phyloP scores from a whole-genome alignment of 1,140 invertebrate species.

The Drosophila kepulauana region DNA sequence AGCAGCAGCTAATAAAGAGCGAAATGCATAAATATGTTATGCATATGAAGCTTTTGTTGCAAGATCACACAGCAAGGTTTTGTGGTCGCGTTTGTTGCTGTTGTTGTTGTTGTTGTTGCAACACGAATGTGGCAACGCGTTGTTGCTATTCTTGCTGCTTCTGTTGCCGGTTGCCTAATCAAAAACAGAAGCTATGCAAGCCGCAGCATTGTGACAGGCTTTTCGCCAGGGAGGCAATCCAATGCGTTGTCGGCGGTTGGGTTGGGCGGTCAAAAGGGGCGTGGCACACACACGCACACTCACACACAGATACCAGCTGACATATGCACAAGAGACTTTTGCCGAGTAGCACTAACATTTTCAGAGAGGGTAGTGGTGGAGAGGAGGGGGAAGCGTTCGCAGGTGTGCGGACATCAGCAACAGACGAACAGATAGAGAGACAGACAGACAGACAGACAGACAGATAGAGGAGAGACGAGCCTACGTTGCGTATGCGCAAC shows the following conservation, averaged over 20 bases:
- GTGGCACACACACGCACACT: background rate
- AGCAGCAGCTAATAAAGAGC: slow-evolving; percentile 4
- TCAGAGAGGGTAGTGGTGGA: background rate
- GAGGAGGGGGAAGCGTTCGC: background rate
- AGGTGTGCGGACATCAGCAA: background rate
- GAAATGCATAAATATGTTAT: background rate
- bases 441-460: background rate
- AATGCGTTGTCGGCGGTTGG: background rate
- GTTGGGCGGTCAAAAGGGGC: background rate
- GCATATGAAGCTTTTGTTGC: background rate
- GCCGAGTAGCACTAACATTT: background rate
- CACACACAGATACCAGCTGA: slow-evolving; percentile 2
- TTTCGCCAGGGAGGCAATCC: background rate
- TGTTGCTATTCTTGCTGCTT: background rate
- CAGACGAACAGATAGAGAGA: background rate
- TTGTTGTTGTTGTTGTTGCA: slow-evolving; percentile 1
- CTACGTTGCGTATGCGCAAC: slow-evolving; percentile 78
- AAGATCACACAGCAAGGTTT: slow-evolving; percentile 1
- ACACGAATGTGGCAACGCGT: slow-evolving; percentile 1
- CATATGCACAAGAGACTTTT: slow-evolving; percentile 31
- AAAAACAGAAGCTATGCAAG: slow-evolving; percentile 76
- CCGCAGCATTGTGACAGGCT: slow-evolving; percentile 65
- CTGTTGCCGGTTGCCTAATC: slow-evolving; percentile 64
- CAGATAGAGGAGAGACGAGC: slow-evolving; percentile 11
- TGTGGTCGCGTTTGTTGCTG: background rate